A percentile compares a stretch with the other conserved stretches of the same genome.
phyloP scores from a whole-genome alignment of 2,113 vertebrate species.

The Crotalus viridis region DNA sequence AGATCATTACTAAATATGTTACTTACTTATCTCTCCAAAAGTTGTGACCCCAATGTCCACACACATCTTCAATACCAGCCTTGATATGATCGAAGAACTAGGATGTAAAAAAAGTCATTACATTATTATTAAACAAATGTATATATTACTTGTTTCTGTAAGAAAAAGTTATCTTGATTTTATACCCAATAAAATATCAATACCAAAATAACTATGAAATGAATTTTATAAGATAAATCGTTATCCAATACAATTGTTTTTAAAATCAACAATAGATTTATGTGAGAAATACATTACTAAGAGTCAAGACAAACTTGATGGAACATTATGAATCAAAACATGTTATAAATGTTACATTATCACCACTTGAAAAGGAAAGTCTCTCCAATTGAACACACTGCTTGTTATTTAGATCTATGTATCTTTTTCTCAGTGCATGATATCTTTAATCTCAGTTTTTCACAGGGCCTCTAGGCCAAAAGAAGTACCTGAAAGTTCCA shows the following conservation, averaged over 20 bases:
- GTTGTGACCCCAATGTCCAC: constrained; percentile 96
- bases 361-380: not conserved
- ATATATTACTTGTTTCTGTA: not conserved
- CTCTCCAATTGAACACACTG: not conserved
- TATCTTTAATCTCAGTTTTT: not conserved
- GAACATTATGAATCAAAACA: not conserved
- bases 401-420: not conserved
- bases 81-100: constrained; percentile 95
- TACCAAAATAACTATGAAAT: not conserved
- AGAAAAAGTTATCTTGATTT: not conserved
- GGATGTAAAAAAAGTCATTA: constrained; percentile 50
- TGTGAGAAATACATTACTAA: not conserved
- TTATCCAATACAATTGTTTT: not conserved
- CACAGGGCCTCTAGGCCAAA: not conserved
- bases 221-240: not conserved
- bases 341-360: not conserved
- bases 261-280: not conserved
- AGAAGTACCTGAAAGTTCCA: not conserved
- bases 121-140: not conserved
- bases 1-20: not conserved
- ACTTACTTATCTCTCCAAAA: constrained; percentile 98
- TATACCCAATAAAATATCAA: not conserved
- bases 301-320: not conserved
- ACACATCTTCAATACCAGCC: constrained; percentile 93
- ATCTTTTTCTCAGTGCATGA: not conserved